Base-by-base conservation (phyloP, 2,888 invertebrate genomes). In the Phasia obesa region DNA sequence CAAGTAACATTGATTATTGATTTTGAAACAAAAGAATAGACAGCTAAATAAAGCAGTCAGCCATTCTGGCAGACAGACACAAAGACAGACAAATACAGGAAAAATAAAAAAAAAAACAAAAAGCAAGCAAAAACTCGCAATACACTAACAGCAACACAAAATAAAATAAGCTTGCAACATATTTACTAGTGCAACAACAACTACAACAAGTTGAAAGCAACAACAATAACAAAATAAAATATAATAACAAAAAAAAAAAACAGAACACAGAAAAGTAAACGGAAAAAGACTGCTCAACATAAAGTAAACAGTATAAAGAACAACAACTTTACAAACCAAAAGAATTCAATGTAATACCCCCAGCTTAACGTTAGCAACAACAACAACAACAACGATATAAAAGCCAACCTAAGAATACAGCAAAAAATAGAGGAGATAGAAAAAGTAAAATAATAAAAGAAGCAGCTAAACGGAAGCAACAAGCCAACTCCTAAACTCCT, bases 1-100 rank as follows among this genome's bases (percentile, higher is more conserved):
- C 5, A 70, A 62, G 13, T 44, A 71, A 65, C 75, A 85, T 79
- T 81, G 84, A 85, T 85, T 85, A 85, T 85, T 85, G 85, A 85
- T 84, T 85, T 85, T 83, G 71, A 79, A 78, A 69, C 44, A 65
- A 65, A 42, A 67, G 59, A 69, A 76, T 51, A 76, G 53, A 62
- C 38, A 65, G 31, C 62, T 67, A 38, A 42, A 64, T 38, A 64
- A 64, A 65, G 55, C 64, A 76, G 38, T 55, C 76, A 84, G 57
- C 51, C 73, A 64, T 38, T 62, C 69, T 53, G 57, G 44, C 71
- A 76, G 55, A 70, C 84, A 75, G 64, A 64, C 64, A 75, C 60
- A 38, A 67, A 76, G 55, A 70, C 84, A 75, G 64, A 64, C 64
- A 75, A 65, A 38, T 76, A 27, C 59, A 60, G 27, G 67, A 76